Evolutionary conservation across 2,797 vertebrate genomes (phyloP), one percentile per base, ranked within the genome.

Genomic region (Galaxias olidus): DNA sequence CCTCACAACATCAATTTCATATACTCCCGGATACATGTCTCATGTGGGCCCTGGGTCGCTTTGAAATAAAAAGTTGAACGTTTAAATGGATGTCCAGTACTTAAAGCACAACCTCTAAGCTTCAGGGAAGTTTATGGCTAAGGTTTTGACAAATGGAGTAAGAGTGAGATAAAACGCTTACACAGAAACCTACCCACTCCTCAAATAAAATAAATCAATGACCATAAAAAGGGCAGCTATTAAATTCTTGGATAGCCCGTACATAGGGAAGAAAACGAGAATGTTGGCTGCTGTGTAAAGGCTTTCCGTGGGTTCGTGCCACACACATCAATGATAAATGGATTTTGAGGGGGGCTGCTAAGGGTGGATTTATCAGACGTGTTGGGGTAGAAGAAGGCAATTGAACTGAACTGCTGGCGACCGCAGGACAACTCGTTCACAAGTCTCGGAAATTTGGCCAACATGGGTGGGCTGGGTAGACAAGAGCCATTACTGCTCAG

Each of bases 171-270:
- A 65, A 78, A 82, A 84, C 8, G 8, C 61, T 68, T 53, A 51
- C 51, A 73, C 49, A 70, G 59, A 79, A 75, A 75, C 58, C 46
- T 70, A 63, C 64, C 73, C 61, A 43, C 66, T 76, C 52, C 10
- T 66, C 53, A 79, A 84, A 84, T 76, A 68, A 83, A 86, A 83
- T 74, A 73, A 87, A 84, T 83, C 68, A 75, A 84, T 78, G 82
- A 68, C 74, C 73, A 76, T 84, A 82, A 88, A 86, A 85, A 82
- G 18, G 65, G 69, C 70, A 72, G 71, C 71, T 71, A 75, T 84
- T 83, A 77, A 79, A 82, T 55, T n/a, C 11, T 68, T 80, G 73
- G 75, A 84, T 51, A 68, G 74, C 72, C 62, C 57, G n/a, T 70
- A 71, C 63, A 59, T 76, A 74, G 52, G 63, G 75, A 76, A 78